These are phyloP conservation scores for Oligia fasciuncula DNA, from an alignment of 2,888 invertebrate genomes.

Conservation along the genomic window DNA sequence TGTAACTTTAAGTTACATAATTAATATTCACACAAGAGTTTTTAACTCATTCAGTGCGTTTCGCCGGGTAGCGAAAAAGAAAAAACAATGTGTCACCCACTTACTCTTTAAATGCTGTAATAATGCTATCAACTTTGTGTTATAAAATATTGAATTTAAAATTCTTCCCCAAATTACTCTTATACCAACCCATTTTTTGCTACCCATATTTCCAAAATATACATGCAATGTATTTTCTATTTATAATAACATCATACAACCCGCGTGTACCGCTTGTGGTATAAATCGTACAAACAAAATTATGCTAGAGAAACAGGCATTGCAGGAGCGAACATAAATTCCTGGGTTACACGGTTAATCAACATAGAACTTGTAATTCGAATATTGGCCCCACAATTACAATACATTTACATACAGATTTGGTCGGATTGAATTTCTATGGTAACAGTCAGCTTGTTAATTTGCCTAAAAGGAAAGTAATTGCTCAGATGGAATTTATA, in stretches of 20 bases:
- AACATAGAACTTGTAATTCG: conserved; percentile 85
- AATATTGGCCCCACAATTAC: conserved; percentile 86
- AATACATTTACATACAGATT: conserved; percentile 89
- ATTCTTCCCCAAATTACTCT: conserved; percentile 23
- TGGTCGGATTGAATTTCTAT: conserved; percentile 86
- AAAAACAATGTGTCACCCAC: too few relatives aligned
- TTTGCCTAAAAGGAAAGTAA: conserved; percentile 88
- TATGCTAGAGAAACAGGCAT: conserved; percentile 80
- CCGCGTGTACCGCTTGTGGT: conserved; percentile 58
- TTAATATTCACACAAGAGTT: neutral
- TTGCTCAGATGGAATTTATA: conserved; percentile 81
- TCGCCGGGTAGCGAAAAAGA: neutral
- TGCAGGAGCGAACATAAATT: conserved; percentile 75
- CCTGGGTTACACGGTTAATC: conserved; percentile 80
- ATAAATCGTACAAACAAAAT: conserved; percentile 79
- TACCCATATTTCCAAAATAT: conserved; percentile 27
- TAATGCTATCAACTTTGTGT: neutral
- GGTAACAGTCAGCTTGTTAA: conserved; percentile 84
- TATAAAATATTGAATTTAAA: conserved; percentile 12
- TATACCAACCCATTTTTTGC: conserved; percentile 24
- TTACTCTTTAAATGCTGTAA: neutral
- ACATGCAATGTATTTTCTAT: conserved; percentile 48
- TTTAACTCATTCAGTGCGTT: neutral
- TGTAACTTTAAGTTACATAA: neutral
- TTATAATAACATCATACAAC: conserved; percentile 62